phyloP scores from a whole-genome alignment of 2,113 vertebrate species.

The Corythaeola cristata region DNA sequence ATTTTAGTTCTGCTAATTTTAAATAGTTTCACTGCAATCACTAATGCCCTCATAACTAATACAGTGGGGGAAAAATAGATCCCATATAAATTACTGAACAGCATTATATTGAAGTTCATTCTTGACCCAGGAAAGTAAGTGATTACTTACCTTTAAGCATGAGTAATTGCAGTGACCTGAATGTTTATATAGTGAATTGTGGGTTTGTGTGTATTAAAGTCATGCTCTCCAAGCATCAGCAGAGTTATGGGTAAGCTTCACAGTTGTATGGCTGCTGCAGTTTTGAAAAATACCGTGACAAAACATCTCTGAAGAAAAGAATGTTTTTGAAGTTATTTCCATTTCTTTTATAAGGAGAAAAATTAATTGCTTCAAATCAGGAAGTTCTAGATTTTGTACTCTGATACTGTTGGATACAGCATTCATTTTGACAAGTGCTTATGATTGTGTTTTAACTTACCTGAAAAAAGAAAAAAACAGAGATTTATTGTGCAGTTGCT shows the following conservation, averaged over 20 bases:
- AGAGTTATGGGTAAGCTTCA: background rate
- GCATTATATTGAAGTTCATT: background rate
- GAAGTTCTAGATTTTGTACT: background rate
- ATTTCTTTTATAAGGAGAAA: background rate
- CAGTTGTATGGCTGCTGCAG: background rate
- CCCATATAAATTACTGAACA: background rate
- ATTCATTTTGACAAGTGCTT: background rate
- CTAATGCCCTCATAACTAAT: background rate
- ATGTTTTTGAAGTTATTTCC: background rate
- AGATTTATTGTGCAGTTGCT: background rate
- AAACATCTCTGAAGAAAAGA: background rate
- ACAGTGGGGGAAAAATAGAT: fast-evolving
- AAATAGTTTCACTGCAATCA: background rate
- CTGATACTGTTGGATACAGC: background rate
- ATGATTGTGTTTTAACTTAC: background rate
- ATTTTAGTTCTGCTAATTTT: background rate
- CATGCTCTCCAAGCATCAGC: background rate
- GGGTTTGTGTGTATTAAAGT: background rate
- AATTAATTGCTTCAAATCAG: background rate
- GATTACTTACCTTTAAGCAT: background rate
- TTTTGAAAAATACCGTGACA: background rate
- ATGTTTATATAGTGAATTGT: background rate
- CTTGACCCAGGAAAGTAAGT: background rate
- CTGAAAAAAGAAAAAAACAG: background rate
- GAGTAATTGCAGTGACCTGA: background rate